Base-by-base conservation (phyloP, 2,888 invertebrate species). In the Euproctis similis region DNA sequence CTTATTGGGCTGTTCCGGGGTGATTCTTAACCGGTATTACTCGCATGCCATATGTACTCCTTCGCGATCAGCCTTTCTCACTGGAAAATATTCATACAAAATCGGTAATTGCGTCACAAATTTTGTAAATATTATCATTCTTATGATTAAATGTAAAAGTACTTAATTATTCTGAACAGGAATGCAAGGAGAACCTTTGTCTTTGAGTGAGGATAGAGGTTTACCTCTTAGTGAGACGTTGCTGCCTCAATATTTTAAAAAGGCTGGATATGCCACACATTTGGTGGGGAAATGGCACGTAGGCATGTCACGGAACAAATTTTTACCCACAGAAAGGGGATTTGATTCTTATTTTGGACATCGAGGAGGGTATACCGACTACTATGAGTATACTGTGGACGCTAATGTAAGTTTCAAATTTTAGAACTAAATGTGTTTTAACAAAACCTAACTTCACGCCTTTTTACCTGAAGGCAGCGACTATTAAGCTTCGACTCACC, bases 321-420 rank as follows among this genome's bases (percentile, higher is more conserved):
- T 88, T 57, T 88, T 92, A 4, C 95, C 95, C 1, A 87, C 87
- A 0, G 73, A 76, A 36, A 86, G 94, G 17, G 95, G 95, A 2
- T 97, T 94, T 58, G 91, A 94, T 51, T 87, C 89, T 13, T 94
- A 95, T 63, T 93, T 89, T 58, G 97, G 97, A 1, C 95, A 94
- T 60, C 92, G 92, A 86, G 91, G 90, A 35, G 95, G 93, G 1
- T 90, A 87, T 42, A 88, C 93, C 32, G 93, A 94, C 60, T 97
- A 96, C 58, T 94, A 88, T 55, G 89, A 91, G 49, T 78, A 81
- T 35, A 56, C 51, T 3, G 34, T 59, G 4, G 62, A 72, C 38
- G 81, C 81, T 56, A 39, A 30, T 34, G 81, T 78, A 43, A 49
- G 65, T 3, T n/a, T n/a, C n/a, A n/a, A n/a, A n/a, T n/a, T n/a